Percentiles rank a stretch among this genome's conserved stretches.
These are phyloP conservation scores for Chaitophorus viminalis DNA, from an alignment of 2,888 invertebrate genomes.

Conservation along the genomic window DNA sequence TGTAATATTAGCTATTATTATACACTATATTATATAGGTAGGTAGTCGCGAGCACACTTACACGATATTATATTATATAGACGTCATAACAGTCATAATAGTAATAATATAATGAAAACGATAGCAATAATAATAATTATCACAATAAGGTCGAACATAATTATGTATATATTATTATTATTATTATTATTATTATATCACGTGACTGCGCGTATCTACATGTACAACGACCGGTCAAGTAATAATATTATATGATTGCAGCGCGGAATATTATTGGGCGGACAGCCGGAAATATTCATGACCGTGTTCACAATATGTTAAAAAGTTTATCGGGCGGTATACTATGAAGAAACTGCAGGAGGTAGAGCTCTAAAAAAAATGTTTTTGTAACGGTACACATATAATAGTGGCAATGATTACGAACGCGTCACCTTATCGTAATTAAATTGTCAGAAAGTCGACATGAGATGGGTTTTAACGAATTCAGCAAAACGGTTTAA, in stretches of 20 bases:
- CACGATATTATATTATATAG: neutral
- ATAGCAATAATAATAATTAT: neutral
- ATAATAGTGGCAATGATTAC: neutral
- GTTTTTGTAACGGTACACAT: neutral
- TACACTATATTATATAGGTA: too few species aligned
- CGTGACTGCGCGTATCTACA: too few species aligned
- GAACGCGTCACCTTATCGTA: neutral
- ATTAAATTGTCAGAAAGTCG: constrained; percentile 37
- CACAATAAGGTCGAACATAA: neutral
- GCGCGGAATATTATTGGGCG: neutral
- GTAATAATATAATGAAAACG: neutral
- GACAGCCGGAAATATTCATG: constrained; percentile 42
- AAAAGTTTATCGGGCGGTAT: neutral
- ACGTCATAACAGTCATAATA: neutral
- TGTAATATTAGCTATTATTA: constrained; percentile 28
- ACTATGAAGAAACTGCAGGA: neutral
- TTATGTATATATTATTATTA: constrained; percentile 7
- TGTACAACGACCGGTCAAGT: too few species aligned
- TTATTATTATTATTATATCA: too few species aligned
- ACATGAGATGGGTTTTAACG: neutral
- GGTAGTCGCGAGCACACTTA: neutral
- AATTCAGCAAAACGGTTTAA: constrained; percentile 33
- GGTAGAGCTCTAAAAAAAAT: neutral
- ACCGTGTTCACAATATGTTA: constrained; percentile 41
- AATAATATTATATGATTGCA: too few species aligned